Conservation (phyloP, 2,113 vertebrate genomes). For the Beaufortia kweichowensis region DNA sequence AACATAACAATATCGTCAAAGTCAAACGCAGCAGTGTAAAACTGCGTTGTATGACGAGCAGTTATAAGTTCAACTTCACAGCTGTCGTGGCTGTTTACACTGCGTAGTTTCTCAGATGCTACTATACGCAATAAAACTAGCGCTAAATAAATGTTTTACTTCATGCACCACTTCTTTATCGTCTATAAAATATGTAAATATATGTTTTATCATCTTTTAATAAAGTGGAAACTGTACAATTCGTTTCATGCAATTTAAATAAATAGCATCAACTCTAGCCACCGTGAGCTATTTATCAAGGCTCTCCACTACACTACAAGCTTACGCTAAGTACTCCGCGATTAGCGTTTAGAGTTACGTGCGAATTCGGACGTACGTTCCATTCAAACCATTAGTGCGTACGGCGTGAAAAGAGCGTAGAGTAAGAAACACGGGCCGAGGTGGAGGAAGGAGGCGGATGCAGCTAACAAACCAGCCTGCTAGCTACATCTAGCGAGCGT, state of each 20-base stretch:
- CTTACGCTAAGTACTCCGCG: slow-evolving; percentile 48
- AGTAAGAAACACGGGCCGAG: slow-evolving; percentile 55
- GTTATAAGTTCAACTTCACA: not conserved
- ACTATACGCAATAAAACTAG: not conserved
- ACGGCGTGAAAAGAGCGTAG: slow-evolving; percentile 72
- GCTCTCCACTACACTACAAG: slow-evolving; percentile 37
- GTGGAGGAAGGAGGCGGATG: slow-evolving; percentile 64
- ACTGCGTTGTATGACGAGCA: no score
- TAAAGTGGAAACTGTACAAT: not conserved
- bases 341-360: slow-evolving; percentile 63
- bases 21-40: not conserved
- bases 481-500: slow-evolving; percentile 41
- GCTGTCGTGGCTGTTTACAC: not conserved
- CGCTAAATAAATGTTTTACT: not conserved
- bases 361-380: slow-evolving; percentile 42
- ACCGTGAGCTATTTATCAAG: slow-evolving; percentile 13
- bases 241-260: not conserved
- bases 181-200: not conserved
- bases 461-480: slow-evolving; percentile 48
- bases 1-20: not conserved
- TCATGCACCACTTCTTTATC: not conserved
- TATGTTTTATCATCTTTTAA: not conserved
- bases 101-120: slow-evolving; percentile 14
- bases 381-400: slow-evolving; percentile 52
- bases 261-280: not conserved